These are phyloP conservation scores for Ondatra zibethicus DNA, from an alignment of 2,113 vertebrate species.

Conservation along the genomic window DNA sequence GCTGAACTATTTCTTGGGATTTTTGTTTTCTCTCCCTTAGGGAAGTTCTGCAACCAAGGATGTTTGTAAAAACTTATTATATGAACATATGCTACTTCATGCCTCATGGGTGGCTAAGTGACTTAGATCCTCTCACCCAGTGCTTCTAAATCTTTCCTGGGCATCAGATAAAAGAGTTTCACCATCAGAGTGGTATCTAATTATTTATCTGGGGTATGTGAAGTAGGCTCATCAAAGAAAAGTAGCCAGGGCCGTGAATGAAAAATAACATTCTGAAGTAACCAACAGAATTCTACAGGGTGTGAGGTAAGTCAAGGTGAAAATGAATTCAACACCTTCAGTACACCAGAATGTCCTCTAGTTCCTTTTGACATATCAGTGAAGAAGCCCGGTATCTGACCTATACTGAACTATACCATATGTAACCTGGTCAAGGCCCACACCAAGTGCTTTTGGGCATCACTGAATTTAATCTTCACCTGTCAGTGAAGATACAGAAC, in stretches of 20 bases:
- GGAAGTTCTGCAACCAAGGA: background rate
- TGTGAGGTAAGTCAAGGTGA: slow-evolving; percentile 13
- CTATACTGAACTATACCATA: background rate
- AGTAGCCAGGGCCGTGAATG: background rate
- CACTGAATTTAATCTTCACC: background rate
- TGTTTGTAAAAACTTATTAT: background rate
- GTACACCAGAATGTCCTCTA: background rate
- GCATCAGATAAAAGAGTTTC: background rate
- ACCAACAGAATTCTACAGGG: background rate
- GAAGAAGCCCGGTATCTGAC: background rate
- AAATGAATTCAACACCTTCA: background rate
- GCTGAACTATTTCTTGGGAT: background rate
- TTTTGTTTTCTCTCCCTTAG: background rate
- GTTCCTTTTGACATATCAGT: background rate
- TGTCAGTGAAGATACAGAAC: background rate
- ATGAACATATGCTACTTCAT: background rate
- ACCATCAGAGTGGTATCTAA: background rate
- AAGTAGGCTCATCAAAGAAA: background rate
- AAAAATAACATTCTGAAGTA: slow-evolving; percentile 6
- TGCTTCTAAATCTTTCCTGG: background rate
- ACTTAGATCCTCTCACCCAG: background rate
- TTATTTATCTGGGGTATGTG: background rate
- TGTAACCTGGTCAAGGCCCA: background rate
- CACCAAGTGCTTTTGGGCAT: background rate
- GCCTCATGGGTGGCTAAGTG: background rate